Conservation (phyloP, 1,140 invertebrate genomes). For the Aphelenchoides besseyi region DNA sequence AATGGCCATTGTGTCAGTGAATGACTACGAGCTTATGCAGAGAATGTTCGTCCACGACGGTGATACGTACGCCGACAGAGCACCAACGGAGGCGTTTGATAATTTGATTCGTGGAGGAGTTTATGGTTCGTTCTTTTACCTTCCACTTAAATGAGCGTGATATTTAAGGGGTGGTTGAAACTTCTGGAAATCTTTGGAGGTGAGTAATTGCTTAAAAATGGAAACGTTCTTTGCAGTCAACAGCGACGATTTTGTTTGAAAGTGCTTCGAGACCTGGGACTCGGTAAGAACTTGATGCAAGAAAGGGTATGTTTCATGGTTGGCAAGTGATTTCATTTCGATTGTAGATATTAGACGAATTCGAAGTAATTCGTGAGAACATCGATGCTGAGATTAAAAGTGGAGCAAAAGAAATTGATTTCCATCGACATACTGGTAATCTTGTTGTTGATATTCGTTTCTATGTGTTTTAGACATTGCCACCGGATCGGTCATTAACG, state of each 20-base stretch:
- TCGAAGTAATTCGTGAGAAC: neutral
- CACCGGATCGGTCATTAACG: neutral
- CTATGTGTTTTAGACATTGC: neutral
- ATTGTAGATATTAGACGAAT: neutral
- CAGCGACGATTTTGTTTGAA: neutral
- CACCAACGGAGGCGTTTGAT: constrained; percentile 22
- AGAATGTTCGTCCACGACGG: constrained; percentile 29
- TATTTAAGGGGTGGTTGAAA: too few species aligned
- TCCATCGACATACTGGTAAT: neutral
- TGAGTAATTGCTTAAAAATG: too few species aligned
- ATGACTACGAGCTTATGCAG: constrained; percentile 25
- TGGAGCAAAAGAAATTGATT: neutral
- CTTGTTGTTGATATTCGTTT: neutral
- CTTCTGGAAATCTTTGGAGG: too few species aligned
- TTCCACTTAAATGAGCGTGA: neutral
- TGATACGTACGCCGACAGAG: constrained; percentile 26
- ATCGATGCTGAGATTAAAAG: neutral
- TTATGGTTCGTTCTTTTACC: neutral
- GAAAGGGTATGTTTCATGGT: neutral
- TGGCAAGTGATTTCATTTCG: neutral
- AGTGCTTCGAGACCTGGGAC: neutral
- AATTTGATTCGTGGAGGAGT: neutral
- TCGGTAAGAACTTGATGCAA: neutral
- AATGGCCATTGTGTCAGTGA: constrained; percentile 18
- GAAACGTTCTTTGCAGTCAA: neutral